Evolutionary conservation across 2,113 vertebrate genomes (phyloP).

Genomic region (Clarias gariepinus): DNA sequence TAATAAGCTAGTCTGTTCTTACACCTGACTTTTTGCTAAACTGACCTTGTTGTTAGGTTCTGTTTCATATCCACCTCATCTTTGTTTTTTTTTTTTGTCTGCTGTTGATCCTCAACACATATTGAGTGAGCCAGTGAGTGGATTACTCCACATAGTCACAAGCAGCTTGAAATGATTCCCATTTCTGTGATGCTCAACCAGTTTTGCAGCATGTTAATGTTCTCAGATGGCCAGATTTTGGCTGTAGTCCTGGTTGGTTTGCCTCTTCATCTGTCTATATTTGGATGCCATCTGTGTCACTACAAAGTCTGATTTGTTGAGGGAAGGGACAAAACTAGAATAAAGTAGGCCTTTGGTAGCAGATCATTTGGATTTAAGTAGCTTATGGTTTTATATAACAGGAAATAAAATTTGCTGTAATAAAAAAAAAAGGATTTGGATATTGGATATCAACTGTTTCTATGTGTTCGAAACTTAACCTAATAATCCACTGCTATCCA

Average conservation of each 20-base stretch:
- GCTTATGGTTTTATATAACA: neutral
- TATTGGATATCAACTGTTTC: neutral
- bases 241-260: conserved; percentile 1
- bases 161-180: neutral
- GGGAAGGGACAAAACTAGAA: neutral
- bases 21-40: neutral
- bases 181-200: neutral
- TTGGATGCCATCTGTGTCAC: neutral
- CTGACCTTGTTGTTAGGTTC: neutral
- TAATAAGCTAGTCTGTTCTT: neutral
- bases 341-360: neutral
- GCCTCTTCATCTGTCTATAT: neutral
- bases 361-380: neutral
- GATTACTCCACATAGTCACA: neutral
- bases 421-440: neutral
- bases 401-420: neutral
- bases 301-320: neutral
- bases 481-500: neutral
- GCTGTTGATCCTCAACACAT: neutral
- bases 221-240: neutral
- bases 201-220: neutral
- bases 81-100: neutral
- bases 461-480: neutral
- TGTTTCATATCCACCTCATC: neutral
- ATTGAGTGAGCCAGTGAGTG: neutral